Conservation (phyloP, 2,113 vertebrate species). For the Grus americana region DNA sequence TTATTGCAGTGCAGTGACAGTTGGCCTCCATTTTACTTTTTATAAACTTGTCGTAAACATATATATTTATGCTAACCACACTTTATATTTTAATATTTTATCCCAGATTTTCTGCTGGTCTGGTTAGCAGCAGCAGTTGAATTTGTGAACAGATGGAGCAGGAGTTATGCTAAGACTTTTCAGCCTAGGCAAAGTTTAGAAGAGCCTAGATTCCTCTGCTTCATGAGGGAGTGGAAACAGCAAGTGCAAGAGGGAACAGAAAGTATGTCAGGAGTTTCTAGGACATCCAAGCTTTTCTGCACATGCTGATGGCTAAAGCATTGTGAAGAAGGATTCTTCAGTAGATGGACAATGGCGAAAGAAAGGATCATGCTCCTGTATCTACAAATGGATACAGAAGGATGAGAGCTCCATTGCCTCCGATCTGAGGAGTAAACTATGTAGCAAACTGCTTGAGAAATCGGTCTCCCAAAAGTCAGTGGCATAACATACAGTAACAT, state of each 20-base stretch:
- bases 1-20: not conserved
- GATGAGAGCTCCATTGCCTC: not conserved
- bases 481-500: too few relatives aligned
- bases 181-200: not conserved
- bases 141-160: not conserved
- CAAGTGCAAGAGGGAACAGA: not conserved
- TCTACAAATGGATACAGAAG: not conserved
- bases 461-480: too few relatives aligned
- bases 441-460: too few relatives aligned
- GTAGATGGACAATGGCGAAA: not conserved
- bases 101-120: not conserved
- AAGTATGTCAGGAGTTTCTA: not conserved
- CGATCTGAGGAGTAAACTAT: too few relatives aligned
- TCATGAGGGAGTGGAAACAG: not conserved
- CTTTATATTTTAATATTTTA: conserved; percentile 25
- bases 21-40: conserved; percentile 7
- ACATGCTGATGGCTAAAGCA: not conserved
- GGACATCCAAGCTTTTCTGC: not conserved
- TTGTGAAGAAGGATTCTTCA: not conserved
- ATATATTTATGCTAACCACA: not conserved
- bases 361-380: not conserved
- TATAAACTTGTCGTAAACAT: not conserved
- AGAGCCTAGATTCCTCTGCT: not conserved
- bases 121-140: not conserved
- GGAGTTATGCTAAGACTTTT: not conserved